These are phyloP conservation scores for Cephalopholis sonnerati DNA, from an alignment of 2,113 vertebrate species.

Conservation along the genomic window DNA sequence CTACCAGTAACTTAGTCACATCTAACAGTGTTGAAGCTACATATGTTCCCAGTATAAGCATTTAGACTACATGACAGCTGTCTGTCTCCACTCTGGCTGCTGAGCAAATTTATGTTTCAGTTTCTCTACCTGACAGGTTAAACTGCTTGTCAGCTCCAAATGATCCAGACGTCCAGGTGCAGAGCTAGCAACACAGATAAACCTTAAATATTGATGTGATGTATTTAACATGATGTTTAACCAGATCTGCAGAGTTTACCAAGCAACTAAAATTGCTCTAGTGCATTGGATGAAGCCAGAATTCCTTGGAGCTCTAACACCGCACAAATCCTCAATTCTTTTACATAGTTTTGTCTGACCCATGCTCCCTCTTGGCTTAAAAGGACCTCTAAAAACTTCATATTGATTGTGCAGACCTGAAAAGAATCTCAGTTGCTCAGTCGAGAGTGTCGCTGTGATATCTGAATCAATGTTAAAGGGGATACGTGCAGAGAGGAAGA, in stretches of 20 bases:
- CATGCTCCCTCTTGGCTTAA: not conserved
- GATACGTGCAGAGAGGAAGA: not conserved
- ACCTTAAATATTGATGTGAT: not conserved
- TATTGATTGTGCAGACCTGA: not conserved
- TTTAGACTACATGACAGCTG: not conserved
- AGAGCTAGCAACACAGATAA: not conserved
- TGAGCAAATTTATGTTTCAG: not conserved
- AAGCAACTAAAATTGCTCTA: not conserved
- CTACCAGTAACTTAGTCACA: not conserved
- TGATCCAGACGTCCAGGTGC: not conserved
- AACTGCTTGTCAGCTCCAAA: not conserved
- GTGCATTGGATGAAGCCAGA: not conserved
- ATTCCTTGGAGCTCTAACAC: not conserved
- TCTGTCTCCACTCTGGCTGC: not conserved
- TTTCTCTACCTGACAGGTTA: not conserved
- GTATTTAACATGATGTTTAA: not conserved
- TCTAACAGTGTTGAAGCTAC: not conserved
- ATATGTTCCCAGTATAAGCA: not conserved
- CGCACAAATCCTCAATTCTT: not conserved
- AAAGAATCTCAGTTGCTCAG: not conserved
- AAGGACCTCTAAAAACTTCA: conserved; percentile 1
- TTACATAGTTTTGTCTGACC: not conserved
- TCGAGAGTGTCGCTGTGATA: not conserved
- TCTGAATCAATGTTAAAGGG: not conserved
- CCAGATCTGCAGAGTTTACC: not conserved